phyloP scores from a whole-genome alignment of 2,113 vertebrate species.

The Eudyptes chrysolophus region DNA sequence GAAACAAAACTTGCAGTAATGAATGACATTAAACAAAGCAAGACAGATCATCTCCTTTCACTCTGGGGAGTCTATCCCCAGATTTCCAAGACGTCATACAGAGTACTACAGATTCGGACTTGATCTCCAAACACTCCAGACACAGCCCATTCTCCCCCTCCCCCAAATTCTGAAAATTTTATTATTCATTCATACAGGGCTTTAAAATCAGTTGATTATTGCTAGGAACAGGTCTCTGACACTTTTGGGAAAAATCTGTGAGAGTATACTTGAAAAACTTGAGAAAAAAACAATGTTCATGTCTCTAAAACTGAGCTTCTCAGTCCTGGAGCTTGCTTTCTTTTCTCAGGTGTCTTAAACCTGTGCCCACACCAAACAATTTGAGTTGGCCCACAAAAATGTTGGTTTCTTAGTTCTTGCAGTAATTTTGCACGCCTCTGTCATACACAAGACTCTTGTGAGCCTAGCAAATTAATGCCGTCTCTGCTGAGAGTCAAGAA shows the following conservation, averaged over 20 bases:
- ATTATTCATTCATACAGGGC: neutral
- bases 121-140: neutral
- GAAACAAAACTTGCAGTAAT: neutral
- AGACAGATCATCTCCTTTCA: neutral
- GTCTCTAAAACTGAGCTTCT: neutral
- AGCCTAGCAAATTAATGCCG: neutral
- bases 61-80: neutral
- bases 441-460: neutral
- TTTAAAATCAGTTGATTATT: neutral
- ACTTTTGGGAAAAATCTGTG: neutral
- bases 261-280: neutral
- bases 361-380: neutral
- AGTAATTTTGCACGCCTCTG: neutral
- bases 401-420: neutral
- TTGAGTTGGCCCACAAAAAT: neutral
- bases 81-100: neutral
- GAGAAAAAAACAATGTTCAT: neutral
- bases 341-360: neutral
- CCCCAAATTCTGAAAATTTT: neutral
- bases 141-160: neutral
- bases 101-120: neutral
- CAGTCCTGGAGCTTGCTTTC: neutral
- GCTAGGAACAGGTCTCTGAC: neutral
- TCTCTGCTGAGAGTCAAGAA: neutral
- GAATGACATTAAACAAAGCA: neutral